phyloP scores from a whole-genome alignment of 1,140 invertebrate genomes.

The Apis cerana region DNA sequence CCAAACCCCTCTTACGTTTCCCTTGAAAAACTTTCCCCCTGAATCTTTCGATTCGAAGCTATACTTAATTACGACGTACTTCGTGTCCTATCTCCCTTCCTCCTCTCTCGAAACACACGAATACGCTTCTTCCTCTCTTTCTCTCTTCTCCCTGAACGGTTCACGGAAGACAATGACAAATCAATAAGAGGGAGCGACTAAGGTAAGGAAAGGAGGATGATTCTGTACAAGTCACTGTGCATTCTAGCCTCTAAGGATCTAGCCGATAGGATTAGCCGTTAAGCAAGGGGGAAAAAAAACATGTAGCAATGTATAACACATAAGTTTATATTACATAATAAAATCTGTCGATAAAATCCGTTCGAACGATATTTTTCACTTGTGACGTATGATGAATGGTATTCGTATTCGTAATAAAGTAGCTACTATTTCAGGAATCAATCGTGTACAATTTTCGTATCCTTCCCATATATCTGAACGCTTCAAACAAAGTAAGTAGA shows the following conservation, averaged over 20 bases:
- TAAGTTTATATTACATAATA: conserved; percentile 81
- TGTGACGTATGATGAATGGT: conserved; percentile 62
- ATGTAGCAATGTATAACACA: conserved; percentile 79
- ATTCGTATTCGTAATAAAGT: conserved; percentile 63
- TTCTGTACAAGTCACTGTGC: conserved; percentile 77
- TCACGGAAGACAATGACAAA: conserved; percentile 60
- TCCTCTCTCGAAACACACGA: neutral
- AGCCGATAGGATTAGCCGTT: conserved; percentile 73
- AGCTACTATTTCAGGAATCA: conserved; percentile 59
- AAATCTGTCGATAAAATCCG: conserved; percentile 76
- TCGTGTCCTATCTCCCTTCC: neutral
- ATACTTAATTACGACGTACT: no score
- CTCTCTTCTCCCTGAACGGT: conserved; percentile 31
- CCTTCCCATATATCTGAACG: neutral
- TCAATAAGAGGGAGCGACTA: conserved; percentile 56
- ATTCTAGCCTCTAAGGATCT: conserved; percentile 76
- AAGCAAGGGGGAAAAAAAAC: conserved; percentile 68
- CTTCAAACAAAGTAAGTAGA: neutral
- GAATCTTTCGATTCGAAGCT: neutral
- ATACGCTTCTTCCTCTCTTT: conserved; percentile 24
- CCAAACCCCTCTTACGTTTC: neutral
- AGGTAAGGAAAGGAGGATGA: conserved; percentile 60
- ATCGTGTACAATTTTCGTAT: conserved; percentile 33
- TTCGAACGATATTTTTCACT: conserved; percentile 67
- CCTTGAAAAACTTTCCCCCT: conserved; percentile 7